These are phyloP conservation scores for Melanostoma mellinum DNA, from an alignment of 2,888 invertebrate genomes.

Conservation along the genomic window DNA sequence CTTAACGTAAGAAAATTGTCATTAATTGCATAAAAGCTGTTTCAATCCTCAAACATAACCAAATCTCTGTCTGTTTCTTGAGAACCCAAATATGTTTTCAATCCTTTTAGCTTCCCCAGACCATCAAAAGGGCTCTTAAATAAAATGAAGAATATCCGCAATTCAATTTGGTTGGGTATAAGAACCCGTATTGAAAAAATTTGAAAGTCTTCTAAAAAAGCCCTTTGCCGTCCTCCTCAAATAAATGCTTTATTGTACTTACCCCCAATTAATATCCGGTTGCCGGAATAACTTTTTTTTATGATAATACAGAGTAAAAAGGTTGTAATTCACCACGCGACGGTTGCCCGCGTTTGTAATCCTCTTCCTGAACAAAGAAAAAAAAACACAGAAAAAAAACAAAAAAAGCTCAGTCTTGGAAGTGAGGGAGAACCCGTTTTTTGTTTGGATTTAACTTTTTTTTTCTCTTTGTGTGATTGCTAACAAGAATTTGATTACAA, in stretches of 20 bases:
- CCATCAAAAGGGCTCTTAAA: conserved; percentile 34
- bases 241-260: conserved; percentile 67
- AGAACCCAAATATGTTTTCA: conserved; percentile 40
- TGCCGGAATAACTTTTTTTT: conserved; percentile 60
- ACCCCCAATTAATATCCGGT: conserved; percentile 72
- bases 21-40: conserved; percentile 27
- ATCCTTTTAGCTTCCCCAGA: conserved; percentile 34
- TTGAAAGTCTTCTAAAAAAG: conserved; percentile 38
- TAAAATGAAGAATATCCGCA: conserved; percentile 35
- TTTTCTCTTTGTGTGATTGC: conserved; percentile 40
- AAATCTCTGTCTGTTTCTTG: conserved; percentile 9
- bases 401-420: conserved; percentile 10
- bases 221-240: conserved; percentile 43
- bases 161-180: not conserved
- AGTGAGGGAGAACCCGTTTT: conserved; percentile 17
- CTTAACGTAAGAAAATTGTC: conserved; percentile 14
- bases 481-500: conserved; percentile 70
- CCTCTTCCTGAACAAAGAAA: conserved; percentile 17
- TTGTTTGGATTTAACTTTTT: not conserved
- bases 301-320: conserved; percentile 43
- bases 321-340: conserved; percentile 27
- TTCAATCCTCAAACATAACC: conserved; percentile 17
- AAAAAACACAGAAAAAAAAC: conserved; percentile 10
- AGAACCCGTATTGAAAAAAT: conserved; percentile 13
- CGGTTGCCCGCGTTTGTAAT: conserved; percentile 14